Conservation (phyloP, 1,140 invertebrate genomes). For the Leptonema lineaticorne region DNA sequence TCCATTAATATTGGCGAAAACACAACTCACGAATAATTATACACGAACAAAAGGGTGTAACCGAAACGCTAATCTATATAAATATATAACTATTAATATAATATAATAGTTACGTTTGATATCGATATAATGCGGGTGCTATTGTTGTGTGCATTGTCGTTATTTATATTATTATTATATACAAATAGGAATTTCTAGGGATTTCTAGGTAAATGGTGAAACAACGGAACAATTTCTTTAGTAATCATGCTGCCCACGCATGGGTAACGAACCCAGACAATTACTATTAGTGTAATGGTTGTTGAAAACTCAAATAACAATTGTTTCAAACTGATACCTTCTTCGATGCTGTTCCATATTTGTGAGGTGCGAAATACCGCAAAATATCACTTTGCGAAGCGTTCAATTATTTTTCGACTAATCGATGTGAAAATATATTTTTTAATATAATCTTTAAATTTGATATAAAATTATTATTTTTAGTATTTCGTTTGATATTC, state of each 20-base stretch:
- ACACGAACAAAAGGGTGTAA: too few relatives aligned
- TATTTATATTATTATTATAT: too few relatives aligned
- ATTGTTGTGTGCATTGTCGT: too few relatives aligned
- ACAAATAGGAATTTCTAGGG: background rate
- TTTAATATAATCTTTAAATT: background rate
- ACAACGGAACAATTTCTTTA: background rate
- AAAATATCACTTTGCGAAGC: background rate
- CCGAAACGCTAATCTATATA: too few relatives aligned
- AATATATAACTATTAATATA: too few relatives aligned
- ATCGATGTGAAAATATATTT: background rate
- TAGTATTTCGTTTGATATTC: background rate
- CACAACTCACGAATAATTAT: too few relatives aligned
- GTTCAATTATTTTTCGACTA: background rate
- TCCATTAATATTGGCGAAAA: too few relatives aligned
- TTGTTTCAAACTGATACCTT: background rate
- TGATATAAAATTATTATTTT: background rate
- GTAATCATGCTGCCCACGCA: background rate
- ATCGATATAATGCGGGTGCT: background rate
- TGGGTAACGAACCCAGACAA: background rate
- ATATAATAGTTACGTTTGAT: background rate
- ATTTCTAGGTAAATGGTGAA: background rate
- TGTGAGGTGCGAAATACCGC: background rate
- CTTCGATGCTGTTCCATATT: too few relatives aligned
- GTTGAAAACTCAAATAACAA: conserved; percentile 1
- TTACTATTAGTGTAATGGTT: conserved; percentile 5